phyloP scores from a whole-genome alignment of 2,113 vertebrate species.

The Cariama cristata region DNA sequence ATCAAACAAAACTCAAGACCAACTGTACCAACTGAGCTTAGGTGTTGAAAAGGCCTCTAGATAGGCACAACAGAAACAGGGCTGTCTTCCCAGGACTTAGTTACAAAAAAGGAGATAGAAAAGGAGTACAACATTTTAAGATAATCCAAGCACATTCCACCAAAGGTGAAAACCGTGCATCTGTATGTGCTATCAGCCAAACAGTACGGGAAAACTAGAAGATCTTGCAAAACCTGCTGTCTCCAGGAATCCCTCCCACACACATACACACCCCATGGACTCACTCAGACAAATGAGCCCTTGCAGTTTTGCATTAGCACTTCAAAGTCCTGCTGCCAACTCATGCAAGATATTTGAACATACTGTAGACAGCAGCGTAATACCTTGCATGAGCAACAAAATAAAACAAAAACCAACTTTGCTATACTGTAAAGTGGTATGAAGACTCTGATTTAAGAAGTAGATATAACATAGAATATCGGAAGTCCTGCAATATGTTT shows the following conservation, averaged over 20 bases:
- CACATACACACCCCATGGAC: conserved; percentile 51
- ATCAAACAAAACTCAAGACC: neutral
- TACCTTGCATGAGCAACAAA: neutral
- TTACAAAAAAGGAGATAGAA: neutral
- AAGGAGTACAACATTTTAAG: neutral
- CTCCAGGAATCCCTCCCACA: conserved; percentile 65
- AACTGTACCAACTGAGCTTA: neutral
- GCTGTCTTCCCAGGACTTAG: neutral
- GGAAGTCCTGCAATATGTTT: neutral
- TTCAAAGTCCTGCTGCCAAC: conserved; percentile 59
- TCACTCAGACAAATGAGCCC: conserved; percentile 56
- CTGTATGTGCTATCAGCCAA: conserved; percentile 48
- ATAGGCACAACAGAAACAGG: fast-evolving
- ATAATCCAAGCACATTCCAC: conserved; percentile 8
- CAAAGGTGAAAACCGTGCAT: neutral
- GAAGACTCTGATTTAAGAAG: neutral
- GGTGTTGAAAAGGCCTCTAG: neutral
- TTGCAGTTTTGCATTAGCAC: conserved; percentile 59
- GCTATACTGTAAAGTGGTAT: neutral
- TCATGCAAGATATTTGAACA: neutral
- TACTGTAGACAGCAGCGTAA: neutral
- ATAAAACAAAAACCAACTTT: neutral
- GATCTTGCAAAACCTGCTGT: conserved; percentile 69
- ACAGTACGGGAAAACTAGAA: conserved; percentile 27
- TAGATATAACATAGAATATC: neutral